These are phyloP conservation scores for Syngnathoides biaculeatus DNA, from an alignment of 2,113 vertebrate species.

Conservation along the genomic window DNA sequence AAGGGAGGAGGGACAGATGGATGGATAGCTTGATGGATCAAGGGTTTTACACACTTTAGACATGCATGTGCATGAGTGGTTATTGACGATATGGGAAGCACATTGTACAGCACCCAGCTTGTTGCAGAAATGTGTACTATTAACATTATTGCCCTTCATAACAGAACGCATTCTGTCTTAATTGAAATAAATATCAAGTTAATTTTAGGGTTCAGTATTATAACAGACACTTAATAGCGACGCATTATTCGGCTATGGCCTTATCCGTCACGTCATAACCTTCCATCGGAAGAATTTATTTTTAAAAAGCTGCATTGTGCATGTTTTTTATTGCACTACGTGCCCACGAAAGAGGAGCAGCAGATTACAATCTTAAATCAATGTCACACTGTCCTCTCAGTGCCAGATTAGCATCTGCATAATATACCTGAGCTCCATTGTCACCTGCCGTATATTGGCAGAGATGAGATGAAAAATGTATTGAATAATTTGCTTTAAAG, in stretches of 20 bases:
- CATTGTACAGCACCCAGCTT: constrained; percentile 41
- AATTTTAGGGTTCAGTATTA: neutral
- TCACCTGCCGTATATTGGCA: constrained; percentile 25
- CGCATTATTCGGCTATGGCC: constrained; percentile 21
- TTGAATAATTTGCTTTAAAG: constrained; percentile 7
- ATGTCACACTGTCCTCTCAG: constrained; percentile 56
- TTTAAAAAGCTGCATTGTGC: constrained; percentile 1
- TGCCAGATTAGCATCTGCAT: constrained; percentile 40
- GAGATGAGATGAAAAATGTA: constrained; percentile 15
- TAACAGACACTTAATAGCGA: neutral
- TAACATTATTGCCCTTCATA: constrained; percentile 30
- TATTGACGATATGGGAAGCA: constrained; percentile 58
- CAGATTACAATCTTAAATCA: constrained; percentile 66
- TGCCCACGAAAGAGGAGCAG: constrained; percentile 49
- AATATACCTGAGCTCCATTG: constrained; percentile 41
- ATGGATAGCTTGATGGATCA: constrained; percentile 17
- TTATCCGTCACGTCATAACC: constrained; percentile 32
- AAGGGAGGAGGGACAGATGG: constrained; percentile 36
- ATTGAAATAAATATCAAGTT: neutral
- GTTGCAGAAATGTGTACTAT: constrained; percentile 34
- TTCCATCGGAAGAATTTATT: constrained; percentile 17
- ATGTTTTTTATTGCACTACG: constrained; percentile 48
- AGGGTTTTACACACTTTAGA: constrained; percentile 9
- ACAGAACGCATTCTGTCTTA: constrained; percentile 4
- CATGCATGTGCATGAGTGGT: constrained; percentile 13